Percentiles rank a stretch among this genome's conserved stretches.
These are phyloP conservation scores for Drosophila robusta DNA, from an alignment of 2,888 invertebrate species.

Conservation along the genomic window DNA sequence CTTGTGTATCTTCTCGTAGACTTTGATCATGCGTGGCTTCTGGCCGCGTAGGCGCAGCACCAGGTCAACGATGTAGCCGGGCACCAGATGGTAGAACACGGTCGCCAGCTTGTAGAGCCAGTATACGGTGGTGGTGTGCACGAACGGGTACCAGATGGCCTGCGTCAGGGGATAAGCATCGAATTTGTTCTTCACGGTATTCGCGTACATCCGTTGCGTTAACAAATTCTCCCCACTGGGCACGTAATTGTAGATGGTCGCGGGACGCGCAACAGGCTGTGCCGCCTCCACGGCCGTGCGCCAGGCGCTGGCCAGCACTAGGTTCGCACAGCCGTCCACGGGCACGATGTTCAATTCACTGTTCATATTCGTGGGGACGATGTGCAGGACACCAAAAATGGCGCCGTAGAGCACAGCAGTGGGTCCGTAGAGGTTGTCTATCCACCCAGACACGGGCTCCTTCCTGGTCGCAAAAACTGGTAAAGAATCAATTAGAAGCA, in stretches of 20 bases:
- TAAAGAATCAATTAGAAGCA: neutral
- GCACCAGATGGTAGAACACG: constrained; percentile 88
- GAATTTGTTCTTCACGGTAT: neutral
- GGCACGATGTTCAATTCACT: constrained; percentile 84
- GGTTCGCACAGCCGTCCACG: constrained; percentile 85
- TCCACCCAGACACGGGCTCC: constrained; percentile 88
- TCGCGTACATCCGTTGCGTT: constrained; percentile 90
- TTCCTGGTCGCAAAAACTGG: constrained; percentile 82
- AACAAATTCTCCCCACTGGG: constrained; percentile 92
- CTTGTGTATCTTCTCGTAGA: constrained; percentile 92
- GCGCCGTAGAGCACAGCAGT: constrained; percentile 85
- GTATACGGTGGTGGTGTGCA: constrained; percentile 85
- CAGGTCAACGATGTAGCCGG: constrained; percentile 88
- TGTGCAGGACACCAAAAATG: constrained; percentile 87
- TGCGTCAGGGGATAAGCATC: constrained; percentile 86
- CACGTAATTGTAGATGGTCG: constrained; percentile 90
- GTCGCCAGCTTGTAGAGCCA: constrained; percentile 84
- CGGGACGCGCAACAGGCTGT: neutral
- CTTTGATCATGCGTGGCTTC: constrained; percentile 87
- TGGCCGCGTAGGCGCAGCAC: constrained; percentile 60
- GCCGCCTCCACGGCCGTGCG: constrained; percentile 74
- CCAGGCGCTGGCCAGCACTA: constrained; percentile 85
- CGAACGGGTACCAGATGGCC: constrained; percentile 89
- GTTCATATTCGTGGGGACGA: constrained; percentile 74
- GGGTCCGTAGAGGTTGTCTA: constrained; percentile 89